Evolutionary conservation across 2,888 invertebrate species (phyloP).

Genomic region (Nowickia ferox): DNA sequence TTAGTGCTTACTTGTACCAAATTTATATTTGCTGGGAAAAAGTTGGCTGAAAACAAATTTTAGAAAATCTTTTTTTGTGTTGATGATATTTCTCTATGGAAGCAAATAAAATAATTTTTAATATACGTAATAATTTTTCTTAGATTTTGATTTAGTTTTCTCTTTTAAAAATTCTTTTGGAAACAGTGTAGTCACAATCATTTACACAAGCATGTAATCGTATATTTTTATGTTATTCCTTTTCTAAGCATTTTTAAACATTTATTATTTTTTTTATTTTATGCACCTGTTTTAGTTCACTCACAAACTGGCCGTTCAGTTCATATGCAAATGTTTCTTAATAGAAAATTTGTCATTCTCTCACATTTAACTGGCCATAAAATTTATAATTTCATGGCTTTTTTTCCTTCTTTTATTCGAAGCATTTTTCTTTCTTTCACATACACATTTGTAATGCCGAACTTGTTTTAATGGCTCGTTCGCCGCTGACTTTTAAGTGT

Average conservation of each 20-base stretch:
- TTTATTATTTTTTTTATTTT: conserved; percentile 46
- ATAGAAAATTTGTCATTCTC: conserved; percentile 67
- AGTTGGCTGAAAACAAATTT: no score
- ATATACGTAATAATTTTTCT: no score
- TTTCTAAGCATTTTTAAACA: background rate
- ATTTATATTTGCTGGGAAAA: no score
- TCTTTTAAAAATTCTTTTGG: background rate
- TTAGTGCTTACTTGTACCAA: no score
- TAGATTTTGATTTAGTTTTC: no score
- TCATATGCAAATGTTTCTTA: conserved; percentile 59
- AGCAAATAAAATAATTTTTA: no score
- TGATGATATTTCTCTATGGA: no score
- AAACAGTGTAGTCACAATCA: conserved; percentile 23
- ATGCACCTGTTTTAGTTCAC: conserved; percentile 61
- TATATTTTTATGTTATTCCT: background rate
- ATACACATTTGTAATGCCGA: conserved; percentile 4
- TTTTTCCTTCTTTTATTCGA: conserved; percentile 7
- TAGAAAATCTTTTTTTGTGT: no score
- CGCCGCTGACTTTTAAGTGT: conserved; percentile 4
- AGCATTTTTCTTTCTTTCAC: conserved; percentile 7
- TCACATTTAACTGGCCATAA: conserved; percentile 69
- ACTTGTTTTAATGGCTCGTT: background rate
- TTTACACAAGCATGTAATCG: background rate
- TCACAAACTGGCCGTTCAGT: conserved; percentile 17
- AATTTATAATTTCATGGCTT: conserved; percentile 68